Evolutionary conservation across 2,797 vertebrate species (phyloP), one percentile per base, ranked within the genome.

Genomic region (Myripristis murdjan): DNA sequence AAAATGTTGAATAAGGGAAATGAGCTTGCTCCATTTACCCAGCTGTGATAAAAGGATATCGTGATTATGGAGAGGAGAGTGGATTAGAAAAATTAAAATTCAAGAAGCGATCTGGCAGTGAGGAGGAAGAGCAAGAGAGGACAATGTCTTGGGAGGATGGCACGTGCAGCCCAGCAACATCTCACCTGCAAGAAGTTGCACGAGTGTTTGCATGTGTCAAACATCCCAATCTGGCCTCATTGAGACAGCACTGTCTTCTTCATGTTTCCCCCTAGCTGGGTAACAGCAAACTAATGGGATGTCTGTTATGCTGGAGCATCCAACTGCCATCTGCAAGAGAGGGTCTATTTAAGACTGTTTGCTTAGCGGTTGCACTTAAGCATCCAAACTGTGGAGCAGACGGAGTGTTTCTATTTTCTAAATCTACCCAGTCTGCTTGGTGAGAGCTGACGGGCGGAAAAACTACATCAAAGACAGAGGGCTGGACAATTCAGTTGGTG

Each of bases 1-100:
- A 57, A 77, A 64, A 54, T 46, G 24, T 35, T 66, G 56, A 84
- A 79, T 68, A 66, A 61, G 70, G 67, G 46, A 73, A 73, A 70
- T 41, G 4, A 51, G 53, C 22, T 37, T 22, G 48, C 62, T 65
- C 65, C 64, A 59, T 55, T 79, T 68, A 58, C 23, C 18, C 33
- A 35, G 53, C 55, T 70, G 23, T 53, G 61, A 75, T 66, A 48
- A 73, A 79, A 7, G 47, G 59, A 61, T 48, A 67, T 77, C 22
- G 53, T 43, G 46, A 77, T 79, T 76, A 62, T 62, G 54, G 48
- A 66, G 28, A 63, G 64, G 55, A 20, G 20, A 37, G n/a, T n/a
- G 39, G 46, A 70, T 53, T 12, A 1, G 8, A 9, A 64, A 26
- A 56, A 48, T 22, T 20, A 75, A 8, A 37, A 62, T 43, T 73